These are phyloP conservation scores for Agrochola lota DNA, from an alignment of 2,888 invertebrate genomes.

Conservation along the genomic window DNA sequence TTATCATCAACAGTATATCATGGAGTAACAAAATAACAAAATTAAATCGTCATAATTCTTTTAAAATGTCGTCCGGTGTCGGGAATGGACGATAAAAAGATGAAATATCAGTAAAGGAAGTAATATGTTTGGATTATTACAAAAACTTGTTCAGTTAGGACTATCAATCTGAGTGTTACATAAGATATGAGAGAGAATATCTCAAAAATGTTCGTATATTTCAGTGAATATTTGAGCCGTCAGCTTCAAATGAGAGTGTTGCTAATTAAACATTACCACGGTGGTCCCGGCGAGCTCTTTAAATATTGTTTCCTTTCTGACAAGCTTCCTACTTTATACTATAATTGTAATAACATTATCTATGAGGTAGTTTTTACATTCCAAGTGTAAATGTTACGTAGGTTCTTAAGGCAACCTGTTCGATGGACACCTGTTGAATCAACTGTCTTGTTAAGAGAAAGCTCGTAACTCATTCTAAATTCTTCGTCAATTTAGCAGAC, in stretches of 20 bases:
- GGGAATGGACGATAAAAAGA: slow-evolving; percentile 66
- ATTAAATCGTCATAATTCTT: slow-evolving; percentile 68
- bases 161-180: slow-evolving; percentile 63
- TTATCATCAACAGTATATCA: slow-evolving; percentile 66
- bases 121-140: slow-evolving; percentile 68
- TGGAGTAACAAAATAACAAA: slow-evolving; percentile 62
- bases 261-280: slow-evolving; percentile 67
- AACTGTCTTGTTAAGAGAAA: slow-evolving; percentile 60
- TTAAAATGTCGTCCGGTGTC: slow-evolving; percentile 61
- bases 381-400: slow-evolving; percentile 30
- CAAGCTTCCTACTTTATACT: slow-evolving; percentile 26
- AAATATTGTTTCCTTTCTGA: slow-evolving; percentile 64
- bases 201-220: slow-evolving; percentile 59
- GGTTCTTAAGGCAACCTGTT: slow-evolving; percentile 51
- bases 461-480: slow-evolving; percentile 58
- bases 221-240: slow-evolving; percentile 52
- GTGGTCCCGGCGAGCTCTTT: slow-evolving; percentile 61
- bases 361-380: slow-evolving; percentile 25
- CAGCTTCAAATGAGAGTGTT: slow-evolving; percentile 55
- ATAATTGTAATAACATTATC: slow-evolving; percentile 22
- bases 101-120: slow-evolving; percentile 70
- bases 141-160: slow-evolving; percentile 60
- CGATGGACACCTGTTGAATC: slow-evolving; percentile 57
- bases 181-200: slow-evolving; percentile 52
- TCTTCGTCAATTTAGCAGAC: slow-evolving; percentile 52